Base-by-base conservation (phyloP, 30 jellyfish, hydroid and myxozoan species). In the Pseudorhiza aurosa region DNA sequence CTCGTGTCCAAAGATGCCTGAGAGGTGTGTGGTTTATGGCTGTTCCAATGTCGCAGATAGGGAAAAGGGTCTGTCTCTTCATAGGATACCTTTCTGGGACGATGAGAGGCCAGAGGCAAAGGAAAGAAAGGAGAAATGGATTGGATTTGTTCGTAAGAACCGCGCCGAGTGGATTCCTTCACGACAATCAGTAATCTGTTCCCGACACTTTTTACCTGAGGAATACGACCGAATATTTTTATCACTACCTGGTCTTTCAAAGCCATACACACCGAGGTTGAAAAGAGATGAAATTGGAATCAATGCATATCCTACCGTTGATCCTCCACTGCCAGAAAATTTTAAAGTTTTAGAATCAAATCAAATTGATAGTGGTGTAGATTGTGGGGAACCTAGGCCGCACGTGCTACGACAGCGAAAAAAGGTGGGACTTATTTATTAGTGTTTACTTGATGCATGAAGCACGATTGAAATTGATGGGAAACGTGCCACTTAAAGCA, bases 1-100 rank as follows among this genome's bases (percentile, higher is more conserved):
- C n/a, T n/a, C n/a, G 36, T 15, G 19, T 17, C 24, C 10, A 36
- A 64, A 17, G 53, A 64, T 64, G 77, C 77, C 77, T 15, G 40
- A 42, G 31, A 33, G 77, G 31, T 64, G 77, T 42, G 77, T 64
- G 3, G 77, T 64, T 12, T 64, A 64, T 42, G 77, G 77, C 37
- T 64, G 77, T 64, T 39, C 58, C 28, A 42, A 64, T 39, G 53
- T 42, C 18, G 77, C 75, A 29, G 50, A 30, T 36, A 14, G 59
- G 53, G 53, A 30, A 42, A 64, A 35, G 31, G 77, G 77, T 31
- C 27, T 64, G 32, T 64, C 77, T 1, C 58, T 64, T 14, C 77
- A 64, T 27, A 64, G 53, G 18, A 64, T 64, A 25, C 77, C 77
- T 14, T 64, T 64, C 29, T 64, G 53, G 53, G 24, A 33, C 37